phyloP scores from a whole-genome alignment of 2,888 invertebrate genomes.

The Emmelina monodactyla region DNA sequence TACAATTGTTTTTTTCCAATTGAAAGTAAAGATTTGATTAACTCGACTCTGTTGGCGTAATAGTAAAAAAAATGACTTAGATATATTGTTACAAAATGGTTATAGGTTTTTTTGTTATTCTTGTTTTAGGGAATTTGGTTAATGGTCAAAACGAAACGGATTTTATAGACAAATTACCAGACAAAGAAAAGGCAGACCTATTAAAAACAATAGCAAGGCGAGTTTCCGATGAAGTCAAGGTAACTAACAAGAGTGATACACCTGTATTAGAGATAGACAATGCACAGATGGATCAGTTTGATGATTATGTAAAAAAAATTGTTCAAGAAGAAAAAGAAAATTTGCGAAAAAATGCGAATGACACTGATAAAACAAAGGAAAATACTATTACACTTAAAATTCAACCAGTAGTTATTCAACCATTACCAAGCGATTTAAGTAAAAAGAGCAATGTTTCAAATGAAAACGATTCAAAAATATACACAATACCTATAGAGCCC shows the following conservation, averaged over 20 bases:
- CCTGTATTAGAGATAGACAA: constrained; percentile 21
- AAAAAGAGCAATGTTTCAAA: no score
- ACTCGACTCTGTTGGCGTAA: neutral
- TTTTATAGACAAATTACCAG: constrained; percentile 40
- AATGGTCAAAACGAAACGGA: constrained; percentile 25
- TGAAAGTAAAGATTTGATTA: neutral
- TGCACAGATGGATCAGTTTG: constrained; percentile 27
- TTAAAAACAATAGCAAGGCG: constrained; percentile 38
- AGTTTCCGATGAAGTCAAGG: constrained; percentile 31
- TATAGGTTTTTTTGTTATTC: constrained; percentile 19
- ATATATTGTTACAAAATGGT: constrained; percentile 25
- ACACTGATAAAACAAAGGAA: no score
- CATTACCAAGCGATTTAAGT: no score
- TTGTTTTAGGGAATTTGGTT: constrained; percentile 14
- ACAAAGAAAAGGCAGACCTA: constrained; percentile 37
- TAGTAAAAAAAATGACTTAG: constrained; percentile 6
- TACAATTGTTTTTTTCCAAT: neutral
- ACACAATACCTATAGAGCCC: no score
- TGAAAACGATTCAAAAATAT: no score
- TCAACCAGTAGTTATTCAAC: neutral
- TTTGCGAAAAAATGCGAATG: constrained; percentile 17
- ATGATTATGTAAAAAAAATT: constrained; percentile 30
- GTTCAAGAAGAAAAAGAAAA: constrained; percentile 32
- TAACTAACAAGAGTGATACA: neutral
- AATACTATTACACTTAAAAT: neutral